Base-by-base conservation (phyloP, 2,888 invertebrate genomes). In the Scotopteryx bipunctaria region DNA sequence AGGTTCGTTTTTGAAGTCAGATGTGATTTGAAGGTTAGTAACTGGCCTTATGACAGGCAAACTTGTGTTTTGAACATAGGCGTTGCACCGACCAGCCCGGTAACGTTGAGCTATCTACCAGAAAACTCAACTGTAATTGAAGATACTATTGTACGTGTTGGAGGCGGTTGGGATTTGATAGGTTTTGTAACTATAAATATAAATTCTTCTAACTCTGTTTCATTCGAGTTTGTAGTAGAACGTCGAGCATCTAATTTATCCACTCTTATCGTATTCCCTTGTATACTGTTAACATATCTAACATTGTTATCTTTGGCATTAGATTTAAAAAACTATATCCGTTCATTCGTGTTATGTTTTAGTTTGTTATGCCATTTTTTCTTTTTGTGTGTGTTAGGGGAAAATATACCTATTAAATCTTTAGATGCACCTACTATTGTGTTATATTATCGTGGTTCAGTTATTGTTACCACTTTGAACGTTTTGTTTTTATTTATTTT, bases 1-100 rank as follows among this genome's bases (percentile, higher is more conserved):
- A 29, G 3, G 16, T 17, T 6, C 1, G 5, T 40, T 9, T 14
- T 5, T 6, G 16, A 27, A 11, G n/a, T 40, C 3, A 11, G 6
- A 9, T 40, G 40, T 11, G 4, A 16, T 16, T 27, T 40, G 6
- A 3, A 17, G 16, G 27, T 27, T 17, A 16, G 27, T 8, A 40
- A 40, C 27, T 40, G 40, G 40, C 40, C 40, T 9, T 40, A 3
- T 29, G 40, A 40, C 17, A 27, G 40, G 6, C 40, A 40, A 8
- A 16, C n/a, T 9, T 40, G 40, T 40, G 5, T 11, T 5, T 17
- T 40, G 11, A 6, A 0, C 9, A 11, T 40, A 16, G 40, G 27
- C 0, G 25, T 9, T 16, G n/a, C 5, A 3, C 5, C 16, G 4
- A 16, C 25, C 5, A 40, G 14, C 14, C 23, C 40, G 4, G 6